Conservation (phyloP, 2,113 vertebrate species). For the Myotis lucifugus region DNA sequence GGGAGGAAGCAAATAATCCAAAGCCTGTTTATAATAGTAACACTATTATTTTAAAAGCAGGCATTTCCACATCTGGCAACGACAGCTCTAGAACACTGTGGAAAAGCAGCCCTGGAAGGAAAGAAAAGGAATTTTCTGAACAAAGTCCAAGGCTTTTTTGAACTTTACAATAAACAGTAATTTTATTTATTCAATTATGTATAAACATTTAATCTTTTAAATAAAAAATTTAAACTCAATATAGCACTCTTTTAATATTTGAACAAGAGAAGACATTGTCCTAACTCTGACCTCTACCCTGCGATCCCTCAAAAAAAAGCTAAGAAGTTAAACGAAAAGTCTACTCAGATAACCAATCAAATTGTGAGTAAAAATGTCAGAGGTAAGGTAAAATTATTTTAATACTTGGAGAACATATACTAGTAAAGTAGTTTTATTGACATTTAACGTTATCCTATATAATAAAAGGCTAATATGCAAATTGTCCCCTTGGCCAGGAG, state of each 20-base stretch:
- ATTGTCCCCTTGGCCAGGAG: too few relatives aligned
- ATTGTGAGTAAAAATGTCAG: slow-evolving; percentile 50
- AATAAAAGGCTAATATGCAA: too few relatives aligned
- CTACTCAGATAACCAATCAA: slow-evolving; percentile 4
- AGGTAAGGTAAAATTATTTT: slow-evolving; percentile 13
- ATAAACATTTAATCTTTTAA: slow-evolving; percentile 76
- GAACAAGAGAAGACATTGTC: background rate
- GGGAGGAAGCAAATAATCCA: slow-evolving; percentile 79
- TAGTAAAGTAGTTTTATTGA: slow-evolving; percentile 18
- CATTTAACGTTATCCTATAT: background rate
- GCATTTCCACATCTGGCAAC: slow-evolving; percentile 81
- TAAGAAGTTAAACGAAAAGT: background rate
- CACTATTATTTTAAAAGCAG: slow-evolving; percentile 61
- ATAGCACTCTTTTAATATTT: slow-evolving; percentile 16
- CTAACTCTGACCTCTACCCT: background rate
- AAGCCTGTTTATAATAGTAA: slow-evolving; percentile 76
- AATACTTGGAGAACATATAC: background rate
- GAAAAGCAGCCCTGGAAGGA: slow-evolving; percentile 66
- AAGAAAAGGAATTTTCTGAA: background rate
- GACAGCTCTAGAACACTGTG: slow-evolving; percentile 65
- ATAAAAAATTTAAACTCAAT: slow-evolving; percentile 47
- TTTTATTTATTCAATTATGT: slow-evolving; percentile 68
- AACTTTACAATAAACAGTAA: slow-evolving; percentile 67
- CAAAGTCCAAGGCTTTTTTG: background rate
- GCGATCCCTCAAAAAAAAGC: background rate